These are phyloP conservation scores for Poeciliopsis presidionis DNA, from an alignment of 2,797 vertebrate species.

Conservation along the genomic window DNA sequence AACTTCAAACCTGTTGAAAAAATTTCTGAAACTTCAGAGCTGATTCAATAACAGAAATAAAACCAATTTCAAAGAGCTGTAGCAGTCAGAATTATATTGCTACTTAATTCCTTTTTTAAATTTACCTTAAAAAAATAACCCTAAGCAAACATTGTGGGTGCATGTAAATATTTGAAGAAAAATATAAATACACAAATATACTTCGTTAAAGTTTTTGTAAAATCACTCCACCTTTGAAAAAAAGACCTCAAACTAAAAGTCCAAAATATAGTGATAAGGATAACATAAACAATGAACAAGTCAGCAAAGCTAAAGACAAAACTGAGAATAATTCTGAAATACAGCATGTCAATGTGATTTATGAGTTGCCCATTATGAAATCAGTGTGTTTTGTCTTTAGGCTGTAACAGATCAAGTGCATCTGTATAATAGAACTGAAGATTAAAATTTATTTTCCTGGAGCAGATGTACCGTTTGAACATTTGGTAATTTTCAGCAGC, in stretches of 20 bases:
- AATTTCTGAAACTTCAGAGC: background rate
- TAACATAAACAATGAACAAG: background rate
- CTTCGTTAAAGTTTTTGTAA: background rate
- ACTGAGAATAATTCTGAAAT: background rate
- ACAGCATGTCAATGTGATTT: background rate
- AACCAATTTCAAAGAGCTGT: background rate
- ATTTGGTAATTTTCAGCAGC: background rate
- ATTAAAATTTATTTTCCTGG: background rate
- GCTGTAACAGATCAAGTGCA: background rate
- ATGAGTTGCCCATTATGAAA: background rate
- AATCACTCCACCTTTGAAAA: background rate
- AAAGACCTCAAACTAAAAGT: background rate
- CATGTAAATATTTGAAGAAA: background rate
- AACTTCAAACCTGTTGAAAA: background rate
- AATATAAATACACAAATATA: background rate
- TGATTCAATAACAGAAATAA: background rate
- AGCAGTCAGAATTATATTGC: background rate
- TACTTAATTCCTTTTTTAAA: too few relatives aligned
- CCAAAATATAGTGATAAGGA: background rate
- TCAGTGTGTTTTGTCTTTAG: background rate
- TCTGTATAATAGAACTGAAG: background rate
- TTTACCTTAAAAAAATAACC: too few relatives aligned
- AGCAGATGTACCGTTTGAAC: background rate
- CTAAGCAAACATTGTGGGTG: background rate
- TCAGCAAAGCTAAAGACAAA: background rate